These are phyloP conservation scores for Riparia riparia DNA, from an alignment of 2,113 vertebrate genomes.

Conservation along the genomic window DNA sequence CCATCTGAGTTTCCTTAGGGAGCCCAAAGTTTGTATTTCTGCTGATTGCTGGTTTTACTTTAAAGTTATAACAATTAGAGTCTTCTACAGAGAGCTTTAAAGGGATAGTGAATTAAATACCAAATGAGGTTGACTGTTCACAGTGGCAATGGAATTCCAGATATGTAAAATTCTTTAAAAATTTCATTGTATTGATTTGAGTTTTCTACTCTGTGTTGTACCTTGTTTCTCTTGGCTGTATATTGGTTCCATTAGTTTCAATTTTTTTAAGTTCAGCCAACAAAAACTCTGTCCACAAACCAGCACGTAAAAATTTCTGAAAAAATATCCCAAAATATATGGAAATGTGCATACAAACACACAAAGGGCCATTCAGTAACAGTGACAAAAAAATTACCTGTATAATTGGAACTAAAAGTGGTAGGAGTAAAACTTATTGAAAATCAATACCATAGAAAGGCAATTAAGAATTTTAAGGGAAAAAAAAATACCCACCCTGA, in stretches of 20 bases:
- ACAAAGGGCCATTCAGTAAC: not conserved
- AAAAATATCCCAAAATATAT: not conserved
- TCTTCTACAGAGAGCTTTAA: slow-evolving; percentile 30
- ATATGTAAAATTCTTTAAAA: not conserved
- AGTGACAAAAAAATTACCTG: not conserved
- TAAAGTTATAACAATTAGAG: slow-evolving; percentile 1
- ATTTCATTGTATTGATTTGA: not conserved
- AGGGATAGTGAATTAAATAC: not conserved
- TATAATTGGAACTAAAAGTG: slow-evolving; percentile 35
- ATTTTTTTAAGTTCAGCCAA: not conserved
- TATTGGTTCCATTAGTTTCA: not conserved
- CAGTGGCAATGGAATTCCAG: not conserved
- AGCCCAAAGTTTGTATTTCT: not conserved
- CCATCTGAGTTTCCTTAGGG: slow-evolving; percentile 22
- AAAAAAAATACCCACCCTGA: not conserved
- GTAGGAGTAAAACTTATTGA: slow-evolving; percentile 16
- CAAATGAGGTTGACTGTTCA: not conserved
- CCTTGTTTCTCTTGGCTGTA: not conserved
- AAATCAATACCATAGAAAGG: slow-evolving; percentile 35
- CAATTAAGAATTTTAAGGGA: slow-evolving; percentile 46
- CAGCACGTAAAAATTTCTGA: not conserved
- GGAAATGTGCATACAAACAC: not conserved
- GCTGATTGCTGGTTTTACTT: not conserved
- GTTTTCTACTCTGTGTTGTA: not conserved
- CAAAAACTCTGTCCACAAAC: not conserved